Base-by-base conservation (phyloP, 2,113 vertebrate species). In the Tichodroma muraria region DNA sequence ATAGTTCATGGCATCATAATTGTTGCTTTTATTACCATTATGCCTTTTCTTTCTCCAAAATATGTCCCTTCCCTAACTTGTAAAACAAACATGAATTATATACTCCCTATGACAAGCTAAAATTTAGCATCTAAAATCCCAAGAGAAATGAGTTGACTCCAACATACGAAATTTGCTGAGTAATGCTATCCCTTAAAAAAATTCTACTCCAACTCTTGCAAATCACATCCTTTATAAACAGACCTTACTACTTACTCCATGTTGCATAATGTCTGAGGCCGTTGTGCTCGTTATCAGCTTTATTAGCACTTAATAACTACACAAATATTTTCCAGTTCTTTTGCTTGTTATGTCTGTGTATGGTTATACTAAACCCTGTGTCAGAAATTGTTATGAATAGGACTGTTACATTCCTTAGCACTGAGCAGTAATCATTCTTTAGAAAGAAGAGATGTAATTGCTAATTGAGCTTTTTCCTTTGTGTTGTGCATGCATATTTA, bases 311-410 rank as follows among this genome's bases (percentile, higher is more conserved):
- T 92, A 78, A 80, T 75, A 88, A 79, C 21, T 16, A 42, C 4
- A 91, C 35, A 91, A 85, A 54, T 57, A 80, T 92, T 96, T 97
- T 90, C 95, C 85, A 65, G 23, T 40, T 61, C 57, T 91, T 88
- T 84, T n/a, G 17, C 40, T 91, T 95, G 75, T 95, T 84, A 52
- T 95, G 95, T 96, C 96, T 96, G 64, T 75, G 54, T 78, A 93
- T 65, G 53, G 60, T 53, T 88, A 63, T 38, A 45, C 37, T 78
- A 94, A 90, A 90, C 1, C n/a, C 82, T 93, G 80, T 76, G 82
- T 95, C 92, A 95, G 65, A 86, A 90, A 69, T 53, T 56, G 65
- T 65, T 86, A 61, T 33, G 45, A 95, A 76, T 88, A 85, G 49
- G 59, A 75, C 20, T 31, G 8, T 12, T 40, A 68, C 80, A 94